Conservation (phyloP, 53 echinoderm and acorn worm species). For the Actinopyga echinites region DNA sequence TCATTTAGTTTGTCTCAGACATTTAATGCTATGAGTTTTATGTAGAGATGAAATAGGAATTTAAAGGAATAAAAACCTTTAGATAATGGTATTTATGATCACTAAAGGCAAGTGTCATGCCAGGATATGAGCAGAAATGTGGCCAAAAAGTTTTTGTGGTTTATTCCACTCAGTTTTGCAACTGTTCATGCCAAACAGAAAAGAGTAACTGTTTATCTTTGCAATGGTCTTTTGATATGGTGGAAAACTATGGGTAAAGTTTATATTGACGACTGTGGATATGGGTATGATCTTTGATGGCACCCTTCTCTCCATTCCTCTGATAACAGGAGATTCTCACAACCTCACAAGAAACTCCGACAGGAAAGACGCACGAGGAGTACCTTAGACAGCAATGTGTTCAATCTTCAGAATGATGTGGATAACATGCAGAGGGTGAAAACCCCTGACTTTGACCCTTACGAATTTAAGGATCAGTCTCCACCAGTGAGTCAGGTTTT, state of each 20-base stretch:
- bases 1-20: too few species aligned
- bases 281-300: background rate
- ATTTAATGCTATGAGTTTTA: too few species aligned
- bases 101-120: too few species aligned
- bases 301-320: background rate
- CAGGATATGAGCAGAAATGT: too few species aligned
- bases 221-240: background rate
- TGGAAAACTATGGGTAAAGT: background rate
- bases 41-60: too few species aligned
- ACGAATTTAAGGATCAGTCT: conserved; percentile 86
- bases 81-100: too few species aligned
- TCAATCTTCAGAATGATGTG: conserved; percentile 60
- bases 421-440: conserved; percentile 59
- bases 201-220: too few species aligned
- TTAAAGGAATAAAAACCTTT: too few species aligned
- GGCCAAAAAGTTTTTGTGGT: too few species aligned
- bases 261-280: too few species aligned
- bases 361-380: conserved; percentile 66
- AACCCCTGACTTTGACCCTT: conserved; percentile 70
- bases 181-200: too few species aligned
- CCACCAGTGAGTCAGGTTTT: conserved; percentile 72
- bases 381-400: conserved; percentile 37
- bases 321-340: conserved; percentile 70
- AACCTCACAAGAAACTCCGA: conserved; percentile 86
- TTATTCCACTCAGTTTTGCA: too few species aligned